Evolutionary conservation across 2,888 invertebrate species (phyloP), one percentile per base, ranked within the genome.

Genomic region (Trissoscelio sp.): DNA sequence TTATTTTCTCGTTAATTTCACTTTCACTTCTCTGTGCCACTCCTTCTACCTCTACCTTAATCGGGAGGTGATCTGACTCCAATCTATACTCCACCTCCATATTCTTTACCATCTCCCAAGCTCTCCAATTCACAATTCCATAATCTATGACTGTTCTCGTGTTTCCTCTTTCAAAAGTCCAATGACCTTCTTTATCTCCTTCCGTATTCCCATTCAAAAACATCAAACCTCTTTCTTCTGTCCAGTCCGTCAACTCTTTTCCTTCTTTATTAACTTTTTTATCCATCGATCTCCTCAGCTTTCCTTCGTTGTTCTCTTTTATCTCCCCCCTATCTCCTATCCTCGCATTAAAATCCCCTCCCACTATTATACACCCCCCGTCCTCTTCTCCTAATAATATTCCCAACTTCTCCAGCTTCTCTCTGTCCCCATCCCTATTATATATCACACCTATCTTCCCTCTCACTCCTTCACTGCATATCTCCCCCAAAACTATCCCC

Each of bases 321-420:
- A 42, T 14, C 2, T 9, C 11, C 14, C 42, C 60, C 7, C 1
- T 4, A 7, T 5, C 14, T 14, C 42, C 60, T 42, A 42, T 28
- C 12, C 62, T 62, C n/a, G 44, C 46, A 31, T 62, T 62, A 31
- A 62, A 62, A 55, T 55, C 55, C 6, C 28, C 28, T 9, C 53
- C 42, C 12, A 42, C 4, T 4, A 42, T 14, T 14, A 14, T 14
- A 2, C 42, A 4, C 42, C 14, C 44, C 6, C 16, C 44, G 7
- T 18, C 6, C 2, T 44, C 20, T 9, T 11, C 18, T 18, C 14
- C 42, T 6, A 14, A 12, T 1, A 14, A 3, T 14, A 12, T 14
- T 14, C 42, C 12, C n/a, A 12, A 14, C 6, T 20, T 16, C 20
- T 20, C 46, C 11, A 46, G 12, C 46, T 2, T 6, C 9, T 20